phyloP scores from a whole-genome alignment of 2,888 invertebrate species.

The Morpho deidamia region DNA sequence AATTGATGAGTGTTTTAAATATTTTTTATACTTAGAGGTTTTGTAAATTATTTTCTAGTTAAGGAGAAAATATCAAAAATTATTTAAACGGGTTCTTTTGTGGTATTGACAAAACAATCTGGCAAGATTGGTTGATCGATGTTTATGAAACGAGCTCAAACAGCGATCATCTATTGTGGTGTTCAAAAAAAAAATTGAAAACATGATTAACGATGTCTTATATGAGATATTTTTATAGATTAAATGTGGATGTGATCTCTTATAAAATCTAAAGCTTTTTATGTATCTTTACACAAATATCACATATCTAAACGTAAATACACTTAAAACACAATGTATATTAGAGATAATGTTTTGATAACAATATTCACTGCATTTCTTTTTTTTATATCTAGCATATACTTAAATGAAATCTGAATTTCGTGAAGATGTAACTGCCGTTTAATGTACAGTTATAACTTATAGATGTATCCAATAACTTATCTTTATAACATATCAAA shows the following conservation, averaged over 20 bases:
- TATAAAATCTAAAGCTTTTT: constrained; percentile 50
- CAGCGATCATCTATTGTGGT: constrained; percentile 42
- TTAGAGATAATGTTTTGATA: constrained; percentile 75
- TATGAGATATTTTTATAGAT: constrained; percentile 69
- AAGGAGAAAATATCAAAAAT: constrained; percentile 32
- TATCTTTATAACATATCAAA: constrained; percentile 75
- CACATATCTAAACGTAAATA: constrained; percentile 71
- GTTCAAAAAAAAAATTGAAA: constrained; percentile 41
- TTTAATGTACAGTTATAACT: constrained; percentile 54
- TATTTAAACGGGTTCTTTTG: constrained; percentile 37
- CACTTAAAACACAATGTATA: constrained; percentile 57
- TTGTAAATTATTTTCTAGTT: constrained; percentile 71
- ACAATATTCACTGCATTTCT: constrained; percentile 71
- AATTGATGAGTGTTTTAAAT: constrained; percentile 45
- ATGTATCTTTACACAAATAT: constrained; percentile 64
- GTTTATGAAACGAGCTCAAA: constrained; percentile 42
- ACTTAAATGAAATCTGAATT: constrained; percentile 52
- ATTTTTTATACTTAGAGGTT: constrained; percentile 70
- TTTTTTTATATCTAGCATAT: constrained; percentile 64
- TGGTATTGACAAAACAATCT: constrained; percentile 23
- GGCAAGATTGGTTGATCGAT: constrained; percentile 27
- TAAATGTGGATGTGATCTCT: constrained; percentile 49
- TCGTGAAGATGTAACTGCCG: constrained; percentile 65
- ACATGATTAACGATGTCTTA: constrained; percentile 43
- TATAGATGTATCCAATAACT: constrained; percentile 62